A percentile compares a stretch with the other conserved stretches of the same genome.
Conservation (phyloP, 2,888 invertebrate species). For the Atrina japonica region DNA sequence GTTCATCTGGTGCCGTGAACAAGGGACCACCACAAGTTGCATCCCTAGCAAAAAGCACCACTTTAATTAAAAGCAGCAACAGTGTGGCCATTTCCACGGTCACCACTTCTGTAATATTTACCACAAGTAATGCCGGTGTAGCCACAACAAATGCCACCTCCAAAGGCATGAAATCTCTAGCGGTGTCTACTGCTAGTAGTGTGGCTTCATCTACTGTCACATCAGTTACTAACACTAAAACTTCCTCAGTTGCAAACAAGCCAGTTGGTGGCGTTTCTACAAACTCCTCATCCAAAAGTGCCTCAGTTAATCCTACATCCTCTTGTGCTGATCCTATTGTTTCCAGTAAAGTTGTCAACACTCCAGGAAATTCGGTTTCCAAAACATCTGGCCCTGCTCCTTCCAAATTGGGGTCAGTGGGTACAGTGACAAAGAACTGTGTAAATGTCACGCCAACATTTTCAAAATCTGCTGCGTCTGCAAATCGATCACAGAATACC, state of each 20-base stretch:
- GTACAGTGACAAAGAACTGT: neutral
- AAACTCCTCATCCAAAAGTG: conserved; percentile 19
- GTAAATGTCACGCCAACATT: conserved; percentile 6
- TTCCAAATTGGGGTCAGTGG: conserved; percentile 8
- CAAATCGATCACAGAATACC: too few species aligned
- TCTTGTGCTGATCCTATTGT: too few species aligned
- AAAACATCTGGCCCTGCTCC: too few species aligned
- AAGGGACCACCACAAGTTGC: neutral
- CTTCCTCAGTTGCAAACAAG: conserved; percentile 6
- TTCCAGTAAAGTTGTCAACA: too few species aligned
- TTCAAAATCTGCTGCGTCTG: neutral
- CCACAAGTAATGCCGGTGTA: neutral
- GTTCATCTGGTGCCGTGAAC: neutral
- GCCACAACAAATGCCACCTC: neutral
- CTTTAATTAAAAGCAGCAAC: too few species aligned
- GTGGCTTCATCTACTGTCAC: conserved; percentile 4
- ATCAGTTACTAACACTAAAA: conserved; percentile 12
- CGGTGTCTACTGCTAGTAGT: conserved; percentile 16
- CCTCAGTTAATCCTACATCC: neutral
- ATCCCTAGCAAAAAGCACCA: neutral
- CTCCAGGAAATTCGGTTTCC: too few species aligned
- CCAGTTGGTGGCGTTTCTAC: conserved; percentile 8
- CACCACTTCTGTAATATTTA: neutral
- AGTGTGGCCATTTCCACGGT: neutral
- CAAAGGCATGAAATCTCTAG: conserved; percentile 1